A percentile compares a stretch with the other conserved stretches of the same genome.
phyloP scores from a whole-genome alignment of 37 sponge, comb jelly and placozoan species.

The Oscarella lobularis region DNA sequence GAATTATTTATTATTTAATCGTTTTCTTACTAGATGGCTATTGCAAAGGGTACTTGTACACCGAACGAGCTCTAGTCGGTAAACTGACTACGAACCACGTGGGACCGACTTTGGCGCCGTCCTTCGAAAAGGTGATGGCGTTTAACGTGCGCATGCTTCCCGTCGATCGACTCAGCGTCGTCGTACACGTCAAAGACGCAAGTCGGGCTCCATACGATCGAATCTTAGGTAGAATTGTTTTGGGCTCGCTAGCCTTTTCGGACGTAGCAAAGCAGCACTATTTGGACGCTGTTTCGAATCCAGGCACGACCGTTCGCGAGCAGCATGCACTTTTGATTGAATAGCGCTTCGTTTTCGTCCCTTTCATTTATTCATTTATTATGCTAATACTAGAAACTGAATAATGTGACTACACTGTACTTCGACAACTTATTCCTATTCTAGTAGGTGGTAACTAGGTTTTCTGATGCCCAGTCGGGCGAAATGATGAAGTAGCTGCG shows the following conservation, averaged over 20 bases:
- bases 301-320: not conserved
- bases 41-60: not conserved
- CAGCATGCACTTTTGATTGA: not conserved
- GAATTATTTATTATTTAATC: too few species aligned
- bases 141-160: too few species aligned
- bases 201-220: not conserved
- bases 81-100: too few species aligned
- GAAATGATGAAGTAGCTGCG: not conserved
- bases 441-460: not conserved
- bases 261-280: not conserved
- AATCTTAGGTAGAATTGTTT: not conserved
- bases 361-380: too few species aligned
- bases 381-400: too few species aligned
- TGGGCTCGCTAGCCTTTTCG: not conserved
- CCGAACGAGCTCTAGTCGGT: not conserved
- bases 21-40: not conserved
- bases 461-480: not conserved
- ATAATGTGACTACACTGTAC: too few species aligned
- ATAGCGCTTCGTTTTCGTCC: not conserved
- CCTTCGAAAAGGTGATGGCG: too few species aligned
- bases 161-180: too few species aligned
- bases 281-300: not conserved
- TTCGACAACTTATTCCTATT: too few species aligned
- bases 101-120: too few species aligned
- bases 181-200: not conserved